Evolutionary conservation across 2,797 vertebrate species (phyloP).

Genomic region (Menidia menidia): DNA sequence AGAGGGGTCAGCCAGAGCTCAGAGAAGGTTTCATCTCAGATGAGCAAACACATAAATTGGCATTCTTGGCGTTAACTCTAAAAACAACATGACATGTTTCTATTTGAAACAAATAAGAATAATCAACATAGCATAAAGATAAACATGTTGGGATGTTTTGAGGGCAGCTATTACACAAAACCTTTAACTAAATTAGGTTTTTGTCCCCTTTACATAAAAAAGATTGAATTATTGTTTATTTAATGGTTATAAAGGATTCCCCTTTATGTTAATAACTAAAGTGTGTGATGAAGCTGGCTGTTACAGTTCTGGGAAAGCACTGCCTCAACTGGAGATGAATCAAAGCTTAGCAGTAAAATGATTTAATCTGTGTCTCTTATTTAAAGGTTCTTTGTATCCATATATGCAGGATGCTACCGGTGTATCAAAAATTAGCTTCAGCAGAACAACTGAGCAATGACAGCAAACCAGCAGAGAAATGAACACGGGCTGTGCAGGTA

Average conservation of each 20-base stretch:
- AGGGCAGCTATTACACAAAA: slow-evolving; percentile 1
- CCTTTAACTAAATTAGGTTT: neutral
- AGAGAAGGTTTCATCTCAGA: slow-evolving; percentile 8
- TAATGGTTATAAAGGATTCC: slow-evolving; percentile 6
- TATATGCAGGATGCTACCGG: slow-evolving; percentile 20
- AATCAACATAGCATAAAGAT: neutral
- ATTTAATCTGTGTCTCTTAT: slow-evolving; percentile 24
- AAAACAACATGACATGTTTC: neutral
- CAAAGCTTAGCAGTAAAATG: slow-evolving; percentile 34
- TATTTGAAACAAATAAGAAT: too few relatives aligned
- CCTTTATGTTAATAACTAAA: slow-evolving; percentile 13
- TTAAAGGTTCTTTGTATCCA: slow-evolving; percentile 29
- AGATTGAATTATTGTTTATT: slow-evolving; percentile 27
- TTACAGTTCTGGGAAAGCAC: slow-evolving; percentile 9
- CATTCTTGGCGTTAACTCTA: neutral
- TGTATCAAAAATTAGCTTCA: slow-evolving; percentile 4
- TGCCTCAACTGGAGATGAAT: slow-evolving; percentile 11
- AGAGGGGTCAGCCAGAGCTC: slow-evolving; percentile 3
- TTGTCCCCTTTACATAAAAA: neutral
- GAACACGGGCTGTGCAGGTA: slow-evolving; percentile 57
- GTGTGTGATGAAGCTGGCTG: slow-evolving; percentile 11
- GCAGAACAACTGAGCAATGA: slow-evolving; percentile 34
- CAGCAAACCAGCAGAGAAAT: slow-evolving; percentile 47
- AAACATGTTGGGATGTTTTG: neutral
- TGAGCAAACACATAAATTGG: neutral